These are phyloP conservation scores for Picathartes gymnocephalus DNA, from an alignment of 2,113 vertebrate genomes.

Conservation along the genomic window DNA sequence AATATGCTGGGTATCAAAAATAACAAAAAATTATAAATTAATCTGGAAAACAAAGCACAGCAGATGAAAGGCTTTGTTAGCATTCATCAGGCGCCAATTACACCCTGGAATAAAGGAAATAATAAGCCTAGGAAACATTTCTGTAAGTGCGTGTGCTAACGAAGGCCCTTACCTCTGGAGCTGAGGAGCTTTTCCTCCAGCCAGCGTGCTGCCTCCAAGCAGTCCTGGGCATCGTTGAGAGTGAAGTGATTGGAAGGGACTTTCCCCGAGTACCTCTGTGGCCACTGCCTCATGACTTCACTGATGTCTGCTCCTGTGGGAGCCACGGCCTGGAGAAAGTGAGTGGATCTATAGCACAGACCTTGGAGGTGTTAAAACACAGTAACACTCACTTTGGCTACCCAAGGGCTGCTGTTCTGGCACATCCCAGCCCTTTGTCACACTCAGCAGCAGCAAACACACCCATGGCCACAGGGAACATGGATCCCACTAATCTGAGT, in stretches of 20 bases:
- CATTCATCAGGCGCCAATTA: slow-evolving; percentile 93
- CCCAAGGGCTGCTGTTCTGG: neutral
- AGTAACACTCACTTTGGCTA: neutral
- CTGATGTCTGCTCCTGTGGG: slow-evolving; percentile 66
- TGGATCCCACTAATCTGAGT: accelerated
- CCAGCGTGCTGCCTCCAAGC: slow-evolving; percentile 56
- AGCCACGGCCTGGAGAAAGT: slow-evolving; percentile 57
- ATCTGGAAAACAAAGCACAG: slow-evolving; percentile 86
- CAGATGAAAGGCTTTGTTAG: slow-evolving; percentile 92
- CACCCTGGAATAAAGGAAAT: slow-evolving; percentile 81
- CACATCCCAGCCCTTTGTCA: neutral
- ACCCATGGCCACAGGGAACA: neutral
- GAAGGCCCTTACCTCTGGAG: slow-evolving; percentile 72
- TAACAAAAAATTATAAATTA: slow-evolving; percentile 93
- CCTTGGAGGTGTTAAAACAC: neutral
- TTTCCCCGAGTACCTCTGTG: slow-evolving; percentile 37
- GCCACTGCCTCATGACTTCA: slow-evolving; percentile 20
- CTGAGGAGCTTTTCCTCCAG: slow-evolving; percentile 64
- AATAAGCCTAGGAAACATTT: slow-evolving; percentile 75
- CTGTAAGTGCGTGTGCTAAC: slow-evolving; percentile 18
- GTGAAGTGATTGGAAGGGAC: slow-evolving; percentile 85
- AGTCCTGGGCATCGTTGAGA: slow-evolving; percentile 78
- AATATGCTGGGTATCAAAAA: slow-evolving; percentile 77
- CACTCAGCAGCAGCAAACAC: neutral
- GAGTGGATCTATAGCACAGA: neutral